Conservation (phyloP, 2,797 vertebrate genomes). For the Sebastiscus tertius region DNA sequence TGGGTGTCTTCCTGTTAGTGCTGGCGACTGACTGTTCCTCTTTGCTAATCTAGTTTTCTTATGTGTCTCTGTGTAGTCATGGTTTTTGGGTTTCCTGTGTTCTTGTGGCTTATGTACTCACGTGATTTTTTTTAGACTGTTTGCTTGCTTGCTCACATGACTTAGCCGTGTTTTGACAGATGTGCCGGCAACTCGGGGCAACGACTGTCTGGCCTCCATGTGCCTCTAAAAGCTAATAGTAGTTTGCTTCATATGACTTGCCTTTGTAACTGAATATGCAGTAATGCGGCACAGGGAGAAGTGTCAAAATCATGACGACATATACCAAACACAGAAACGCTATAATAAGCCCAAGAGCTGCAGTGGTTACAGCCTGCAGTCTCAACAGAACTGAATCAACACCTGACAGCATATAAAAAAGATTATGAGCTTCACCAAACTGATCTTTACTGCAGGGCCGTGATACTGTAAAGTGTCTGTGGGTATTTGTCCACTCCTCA, state of each 20-base stretch:
- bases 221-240: not conserved
- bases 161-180: conserved; percentile 18
- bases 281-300: not conserved
- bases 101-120: not conserved
- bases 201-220: not conserved
- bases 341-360: not conserved
- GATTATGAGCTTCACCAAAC: not conserved
- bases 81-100: conserved; percentile 33
- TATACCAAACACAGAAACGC: not conserved
- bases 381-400: conserved; percentile 6
- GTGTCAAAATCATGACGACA: not conserved
- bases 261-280: not conserved
- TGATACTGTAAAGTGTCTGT: not conserved
- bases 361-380: not conserved
- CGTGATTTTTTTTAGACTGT: not conserved
- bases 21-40: not conserved
- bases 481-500: not conserved
- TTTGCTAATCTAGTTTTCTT: conserved; percentile 18
- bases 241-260: not conserved
- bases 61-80: conserved; percentile 19
- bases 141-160: not conserved
- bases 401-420: not conserved
- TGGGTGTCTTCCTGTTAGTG: not conserved
- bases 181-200: not conserved
- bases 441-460: not conserved